Percentiles rank a stretch among this genome's conserved stretches.
Conservation (phyloP, 2,888 invertebrate species). For the Acanthacorydalis orientalis region DNA sequence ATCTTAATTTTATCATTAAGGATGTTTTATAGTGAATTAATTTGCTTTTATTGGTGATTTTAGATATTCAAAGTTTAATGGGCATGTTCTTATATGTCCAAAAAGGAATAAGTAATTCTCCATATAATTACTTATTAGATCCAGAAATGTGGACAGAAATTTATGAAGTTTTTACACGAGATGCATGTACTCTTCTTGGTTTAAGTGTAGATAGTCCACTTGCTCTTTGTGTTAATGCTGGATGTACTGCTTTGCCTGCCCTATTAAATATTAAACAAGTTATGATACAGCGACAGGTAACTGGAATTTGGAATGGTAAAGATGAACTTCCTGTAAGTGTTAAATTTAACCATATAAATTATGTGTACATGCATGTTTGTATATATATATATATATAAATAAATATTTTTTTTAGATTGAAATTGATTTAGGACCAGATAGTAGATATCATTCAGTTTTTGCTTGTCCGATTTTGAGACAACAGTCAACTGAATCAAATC, state of each 20-base stretch:
- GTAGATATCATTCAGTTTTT: slow-evolving; percentile 93
- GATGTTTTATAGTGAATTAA: not conserved
- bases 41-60: slow-evolving; percentile 13
- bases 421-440: slow-evolving; percentile 80
- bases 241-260: slow-evolving; percentile 85
- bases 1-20: slow-evolving; percentile 2
- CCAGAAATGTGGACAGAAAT: slow-evolving; percentile 70
- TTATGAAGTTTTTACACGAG: slow-evolving; percentile 77
- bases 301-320: slow-evolving; percentile 85
- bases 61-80: slow-evolving; percentile 73
- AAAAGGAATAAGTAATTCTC: slow-evolving; percentile 61
- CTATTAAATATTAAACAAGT: slow-evolving; percentile 86
- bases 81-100: slow-evolving; percentile 66
- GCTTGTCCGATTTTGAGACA: slow-evolving; percentile 96
- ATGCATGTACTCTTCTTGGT: slow-evolving; percentile 81
- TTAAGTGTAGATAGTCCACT: slow-evolving; percentile 81
- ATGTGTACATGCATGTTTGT: not conserved
- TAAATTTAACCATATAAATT: not conserved
- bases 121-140: slow-evolving; percentile 59
- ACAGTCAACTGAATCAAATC: slow-evolving; percentile 89
- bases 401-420: slow-evolving; percentile 53
- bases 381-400: slow-evolving; percentile 2
- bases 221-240: slow-evolving; percentile 82
- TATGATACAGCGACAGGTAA: slow-evolving; percentile 76
- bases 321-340: slow-evolving; percentile 83